phyloP scores from a whole-genome alignment of 2,888 invertebrate genomes.

The Apotomis betuletana region DNA sequence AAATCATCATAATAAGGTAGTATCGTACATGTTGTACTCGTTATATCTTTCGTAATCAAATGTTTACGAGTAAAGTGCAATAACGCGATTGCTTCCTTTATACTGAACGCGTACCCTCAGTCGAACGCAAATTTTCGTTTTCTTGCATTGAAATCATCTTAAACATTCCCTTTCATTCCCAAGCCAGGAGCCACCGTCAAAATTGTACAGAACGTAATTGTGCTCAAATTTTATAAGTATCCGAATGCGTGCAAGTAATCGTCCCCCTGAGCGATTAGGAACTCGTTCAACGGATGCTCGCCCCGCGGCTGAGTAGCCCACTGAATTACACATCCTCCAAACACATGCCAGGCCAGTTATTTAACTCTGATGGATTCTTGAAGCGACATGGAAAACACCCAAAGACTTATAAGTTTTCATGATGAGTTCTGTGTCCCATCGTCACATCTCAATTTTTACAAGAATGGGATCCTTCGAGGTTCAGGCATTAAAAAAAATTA shows the following conservation, averaged over 20 bases:
- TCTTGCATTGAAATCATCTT: neutral
- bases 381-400: too few relatives aligned
- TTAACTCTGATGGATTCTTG: neutral
- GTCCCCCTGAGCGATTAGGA: conserved; percentile 45
- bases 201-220: conserved; percentile 11
- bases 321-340: conserved; percentile 55
- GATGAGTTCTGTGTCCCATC: too few relatives aligned
- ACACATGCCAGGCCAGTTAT: conserved; percentile 7
- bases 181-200: neutral
- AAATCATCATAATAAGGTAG: too few relatives aligned
- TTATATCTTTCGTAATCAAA: too few relatives aligned
- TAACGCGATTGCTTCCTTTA: too few relatives aligned
- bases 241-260: conserved; percentile 55
- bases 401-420: too few relatives aligned
- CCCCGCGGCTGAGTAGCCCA: conserved; percentile 48
- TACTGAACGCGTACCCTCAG: neutral
- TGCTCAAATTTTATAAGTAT: conserved; percentile 27
- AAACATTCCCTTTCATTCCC: neutral
- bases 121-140: neutral
- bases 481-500: too few relatives aligned
- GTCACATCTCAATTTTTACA: too few relatives aligned
- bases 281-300: conserved; percentile 45
- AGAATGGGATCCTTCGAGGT: too few relatives aligned
- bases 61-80: too few relatives aligned
- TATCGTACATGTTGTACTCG: too few relatives aligned